Conservation (phyloP, 2,113 vertebrate species). For the Hypocryptadius cinnamomeus region DNA sequence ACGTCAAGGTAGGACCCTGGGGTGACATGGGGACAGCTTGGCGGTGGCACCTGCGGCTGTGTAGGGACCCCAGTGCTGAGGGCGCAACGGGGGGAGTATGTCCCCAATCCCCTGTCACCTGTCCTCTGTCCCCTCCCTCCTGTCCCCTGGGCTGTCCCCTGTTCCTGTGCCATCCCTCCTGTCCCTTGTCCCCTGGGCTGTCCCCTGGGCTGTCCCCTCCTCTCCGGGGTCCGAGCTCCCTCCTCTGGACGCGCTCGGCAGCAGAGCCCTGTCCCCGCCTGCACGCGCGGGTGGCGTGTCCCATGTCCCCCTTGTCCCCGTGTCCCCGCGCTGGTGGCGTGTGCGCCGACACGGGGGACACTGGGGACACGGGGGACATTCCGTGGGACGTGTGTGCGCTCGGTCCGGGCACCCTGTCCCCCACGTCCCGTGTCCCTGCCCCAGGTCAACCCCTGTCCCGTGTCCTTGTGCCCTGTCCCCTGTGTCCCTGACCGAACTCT, state of each 20-base stretch:
- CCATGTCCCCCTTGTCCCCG: neutral
- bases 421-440: neutral
- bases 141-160: neutral
- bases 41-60: neutral
- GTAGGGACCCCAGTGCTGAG: neutral
- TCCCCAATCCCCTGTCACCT: neutral
- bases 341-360: rapidly evolving
- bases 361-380: rapidly evolving
- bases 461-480: no score
- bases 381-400: rapidly evolving
- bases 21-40: neutral
- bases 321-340: neutral
- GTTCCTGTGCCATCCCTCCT: neutral
- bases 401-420: no score
- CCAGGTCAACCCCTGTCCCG: neutral
- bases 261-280: neutral
- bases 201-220: neutral
- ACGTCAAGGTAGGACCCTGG: slow-evolving; percentile 68
- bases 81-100: rapidly evolving
- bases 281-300: neutral
- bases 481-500: neutral
- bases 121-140: neutral
- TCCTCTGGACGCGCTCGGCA: neutral
- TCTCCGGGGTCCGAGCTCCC: neutral
- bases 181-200: neutral